Evolutionary conservation across 1,140 invertebrate species (phyloP), one percentile per base, ranked within the genome.

Genomic region (Bombus haemorrhoidalis): DNA sequence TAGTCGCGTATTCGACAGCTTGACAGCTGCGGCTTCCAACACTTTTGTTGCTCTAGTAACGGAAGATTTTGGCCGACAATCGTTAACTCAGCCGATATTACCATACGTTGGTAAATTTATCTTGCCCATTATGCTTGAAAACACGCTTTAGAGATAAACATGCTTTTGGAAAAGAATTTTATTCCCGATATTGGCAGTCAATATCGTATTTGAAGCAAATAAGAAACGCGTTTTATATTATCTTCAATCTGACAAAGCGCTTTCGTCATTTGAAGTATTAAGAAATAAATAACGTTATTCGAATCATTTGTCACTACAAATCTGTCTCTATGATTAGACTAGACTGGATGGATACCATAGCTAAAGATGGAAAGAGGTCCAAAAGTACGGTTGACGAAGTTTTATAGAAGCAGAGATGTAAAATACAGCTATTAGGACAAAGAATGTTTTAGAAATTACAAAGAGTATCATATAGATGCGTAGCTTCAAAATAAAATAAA

Each of bases 91-190:
- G 4, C 13, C 64, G 13, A 15, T 3, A 9, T 78, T 75, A 64
- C 32, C 59, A 25, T 78, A 57, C 13, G 37, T 41, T 83, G 73
- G 12, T 69, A 77, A 83, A 76, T 77, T 41, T 34, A 39, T 41
- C 37, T 34, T 18, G 68, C 15, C 18, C 47, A 22, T 53, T 53
- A 53, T 2, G 22, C 15, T 9, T 41, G 15, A 57, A 9, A 12
- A 68, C 22, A 28, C 47, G 12, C 5, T n/a, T n/a, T n/a, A 25
- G n/a, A 76, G 53, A 59, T 39, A 18, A 39, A 10, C 28, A 59
- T 59, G 37, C 37, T 59, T 76, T 59, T 28, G 34, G 28, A 34
- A 39, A 37, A 28, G 32, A 75, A 57, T 28, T 75, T 57, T 28
- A 15, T 37, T 75, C 6, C 8, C 3, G 2, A 43, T 37, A 57